Conservation (phyloP, 2,888 invertebrate species). For the Chirona hameri region DNA sequence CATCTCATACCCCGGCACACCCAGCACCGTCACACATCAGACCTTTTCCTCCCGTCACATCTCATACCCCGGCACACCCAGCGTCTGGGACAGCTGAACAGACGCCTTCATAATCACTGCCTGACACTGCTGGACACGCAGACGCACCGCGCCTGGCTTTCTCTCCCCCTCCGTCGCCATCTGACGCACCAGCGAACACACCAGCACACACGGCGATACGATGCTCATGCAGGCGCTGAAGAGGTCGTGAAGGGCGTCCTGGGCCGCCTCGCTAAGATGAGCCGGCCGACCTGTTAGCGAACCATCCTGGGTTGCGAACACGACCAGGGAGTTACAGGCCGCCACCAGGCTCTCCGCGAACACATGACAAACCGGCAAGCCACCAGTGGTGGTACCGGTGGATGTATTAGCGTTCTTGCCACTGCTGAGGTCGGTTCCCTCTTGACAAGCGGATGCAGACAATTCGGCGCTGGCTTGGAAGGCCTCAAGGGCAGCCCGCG, state of each 20-base stretch:
- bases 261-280: conserved; percentile 42
- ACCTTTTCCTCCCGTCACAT: too few relatives aligned
- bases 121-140: conserved; percentile 37
- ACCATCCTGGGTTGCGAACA: conserved; percentile 45
- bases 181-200: conserved; percentile 45
- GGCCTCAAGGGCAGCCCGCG: background rate
- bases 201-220: conserved; percentile 46
- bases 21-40: too few relatives aligned
- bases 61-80: too few relatives aligned
- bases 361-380: conserved; percentile 42
- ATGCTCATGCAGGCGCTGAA: conserved; percentile 47
- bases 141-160: conserved; percentile 23
- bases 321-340: conserved; percentile 44
- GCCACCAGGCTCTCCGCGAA: conserved; percentile 46
- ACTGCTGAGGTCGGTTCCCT: too few relatives aligned
- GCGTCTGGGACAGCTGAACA: conserved; percentile 33
- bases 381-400: background rate
- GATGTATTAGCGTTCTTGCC: too few relatives aligned
- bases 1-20: too few relatives aligned
- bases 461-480: background rate
- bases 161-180: conserved; percentile 42
- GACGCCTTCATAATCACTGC: conserved; percentile 35
- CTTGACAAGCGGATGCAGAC: too few relatives aligned
- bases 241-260: conserved; percentile 44
- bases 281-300: conserved; percentile 46